A percentile compares a stretch with the other conserved stretches of the same genome.
Conservation (phyloP, 64 coral and sea anemone species). For the Stichodactyla mertensii region DNA sequence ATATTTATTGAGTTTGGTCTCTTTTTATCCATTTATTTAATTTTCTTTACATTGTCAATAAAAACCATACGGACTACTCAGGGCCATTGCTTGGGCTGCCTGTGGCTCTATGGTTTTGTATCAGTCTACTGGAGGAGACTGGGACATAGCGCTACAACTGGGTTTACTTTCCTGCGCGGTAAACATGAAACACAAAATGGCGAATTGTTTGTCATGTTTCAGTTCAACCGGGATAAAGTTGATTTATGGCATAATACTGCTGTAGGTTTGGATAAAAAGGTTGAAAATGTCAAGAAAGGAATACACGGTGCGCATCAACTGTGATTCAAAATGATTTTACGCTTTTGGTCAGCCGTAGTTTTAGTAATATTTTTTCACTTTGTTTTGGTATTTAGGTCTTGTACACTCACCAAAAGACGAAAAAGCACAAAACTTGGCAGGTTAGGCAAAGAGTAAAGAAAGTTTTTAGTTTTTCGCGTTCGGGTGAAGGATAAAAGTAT, state of each 20-base stretch:
- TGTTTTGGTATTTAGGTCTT: neutral
- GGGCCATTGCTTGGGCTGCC: too few species aligned
- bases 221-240: neutral
- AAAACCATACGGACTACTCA: too few species aligned
- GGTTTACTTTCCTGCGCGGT: too few species aligned
- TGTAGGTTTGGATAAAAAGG: neutral
- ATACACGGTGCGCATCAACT: neutral
- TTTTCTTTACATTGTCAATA: too few species aligned
- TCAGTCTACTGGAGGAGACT: too few species aligned
- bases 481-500: too few species aligned
- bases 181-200: too few species aligned
- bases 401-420: conserved; percentile 25
- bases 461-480: neutral
- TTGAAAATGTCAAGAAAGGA: neutral
- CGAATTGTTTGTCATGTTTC: neutral
- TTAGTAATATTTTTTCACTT: neutral
- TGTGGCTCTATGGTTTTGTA: too few species aligned
- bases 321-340: neutral
- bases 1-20: too few species aligned
- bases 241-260: neutral
- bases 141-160: too few species aligned
- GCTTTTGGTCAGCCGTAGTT: neutral
- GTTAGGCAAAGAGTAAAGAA: neutral
- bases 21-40: too few species aligned
- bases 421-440: conserved; percentile 29